Conservation (phyloP, 2,888 invertebrate species). For the Caenorhabditis sp. region DNA sequence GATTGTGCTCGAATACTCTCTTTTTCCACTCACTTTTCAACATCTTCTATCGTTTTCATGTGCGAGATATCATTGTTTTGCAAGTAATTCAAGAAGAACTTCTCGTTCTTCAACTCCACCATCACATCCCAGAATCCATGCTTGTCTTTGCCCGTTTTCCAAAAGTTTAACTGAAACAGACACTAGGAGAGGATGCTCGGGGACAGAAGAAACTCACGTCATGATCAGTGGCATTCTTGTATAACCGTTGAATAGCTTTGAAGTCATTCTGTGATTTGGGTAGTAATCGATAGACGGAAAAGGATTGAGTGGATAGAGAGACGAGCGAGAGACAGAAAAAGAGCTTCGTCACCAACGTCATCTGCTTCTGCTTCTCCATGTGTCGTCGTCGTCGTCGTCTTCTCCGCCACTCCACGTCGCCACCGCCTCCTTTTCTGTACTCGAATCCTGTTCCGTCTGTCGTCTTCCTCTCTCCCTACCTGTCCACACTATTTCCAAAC, state of each 20-base stretch:
- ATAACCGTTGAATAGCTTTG: slow-evolving; percentile 54
- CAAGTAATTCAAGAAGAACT: slow-evolving; percentile 57
- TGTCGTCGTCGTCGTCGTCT: slow-evolving; percentile 13
- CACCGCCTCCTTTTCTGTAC: slow-evolving; percentile 16
- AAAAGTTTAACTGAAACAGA: slow-evolving; percentile 81
- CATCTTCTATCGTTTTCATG: slow-evolving; percentile 74
- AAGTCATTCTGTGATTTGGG: slow-evolving; percentile 56
- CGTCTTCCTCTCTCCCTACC: slow-evolving; percentile 33
- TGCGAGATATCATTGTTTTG: slow-evolving; percentile 59
- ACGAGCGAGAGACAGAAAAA: slow-evolving; percentile 16
- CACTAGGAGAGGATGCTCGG: too few relatives aligned
- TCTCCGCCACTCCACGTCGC: slow-evolving; percentile 15
- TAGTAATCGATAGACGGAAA: slow-evolving; percentile 59
- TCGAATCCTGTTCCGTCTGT: slow-evolving; percentile 46
- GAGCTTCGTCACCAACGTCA: slow-evolving; percentile 10
- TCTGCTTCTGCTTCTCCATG: slow-evolving; percentile 16
- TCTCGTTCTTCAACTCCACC: slow-evolving; percentile 83
- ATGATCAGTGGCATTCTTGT: slow-evolving; percentile 58
- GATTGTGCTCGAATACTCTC: too few relatives aligned
- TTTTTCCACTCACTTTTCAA: slow-evolving; percentile 74
- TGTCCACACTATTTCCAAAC: slow-evolving; percentile 59
- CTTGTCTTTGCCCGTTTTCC: slow-evolving; percentile 82
- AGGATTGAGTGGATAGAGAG: slow-evolving; percentile 35
- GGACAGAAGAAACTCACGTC: slow-evolving; percentile 46
- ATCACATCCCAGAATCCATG: slow-evolving; percentile 84